Conservation (phyloP, 2,113 vertebrate species). For the Mesitornis unicolor region DNA sequence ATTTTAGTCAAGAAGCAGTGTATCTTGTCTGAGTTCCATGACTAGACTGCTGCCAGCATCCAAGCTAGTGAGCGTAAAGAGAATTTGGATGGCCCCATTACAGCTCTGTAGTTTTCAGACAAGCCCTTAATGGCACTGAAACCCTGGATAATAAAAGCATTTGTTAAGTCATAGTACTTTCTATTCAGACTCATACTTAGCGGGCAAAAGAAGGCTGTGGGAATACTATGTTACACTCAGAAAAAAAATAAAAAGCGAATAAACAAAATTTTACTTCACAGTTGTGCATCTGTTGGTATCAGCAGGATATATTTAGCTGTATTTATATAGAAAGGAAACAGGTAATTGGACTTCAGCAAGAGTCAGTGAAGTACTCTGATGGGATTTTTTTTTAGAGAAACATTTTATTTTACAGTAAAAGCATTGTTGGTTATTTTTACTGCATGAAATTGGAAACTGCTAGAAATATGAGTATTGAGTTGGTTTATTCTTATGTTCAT, state of each 20-base stretch:
- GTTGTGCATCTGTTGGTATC: not conserved
- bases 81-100: constrained; percentile 15
- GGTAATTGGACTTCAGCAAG: not conserved
- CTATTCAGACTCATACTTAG: not conserved
- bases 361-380: not conserved
- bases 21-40: not conserved
- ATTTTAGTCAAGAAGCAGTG: constrained; percentile 9
- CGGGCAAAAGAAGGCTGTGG: not conserved
- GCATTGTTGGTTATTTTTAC: not conserved
- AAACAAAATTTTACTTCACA: not conserved
- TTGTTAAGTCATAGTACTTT: constrained; percentile 28
- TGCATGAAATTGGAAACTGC: not conserved
- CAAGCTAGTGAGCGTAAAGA: not conserved
- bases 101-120: not conserved
- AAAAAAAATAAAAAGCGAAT: constrained; percentile 26
- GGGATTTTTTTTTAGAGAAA: not conserved
- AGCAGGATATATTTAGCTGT: constrained; percentile 29
- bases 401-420: not conserved
- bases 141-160: constrained; percentile 32
- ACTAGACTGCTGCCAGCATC: not conserved
- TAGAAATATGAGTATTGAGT: not conserved
- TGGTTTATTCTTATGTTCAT: not conserved
- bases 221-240: constrained; percentile 41
- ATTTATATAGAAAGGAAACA: constrained; percentile 10
- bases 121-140: constrained; percentile 29